A percentile compares a stretch with the other conserved stretches of the same genome.
These are phyloP conservation scores for Sprattus sprattus DNA, from an alignment of 2,113 vertebrate species.

Conservation along the genomic window DNA sequence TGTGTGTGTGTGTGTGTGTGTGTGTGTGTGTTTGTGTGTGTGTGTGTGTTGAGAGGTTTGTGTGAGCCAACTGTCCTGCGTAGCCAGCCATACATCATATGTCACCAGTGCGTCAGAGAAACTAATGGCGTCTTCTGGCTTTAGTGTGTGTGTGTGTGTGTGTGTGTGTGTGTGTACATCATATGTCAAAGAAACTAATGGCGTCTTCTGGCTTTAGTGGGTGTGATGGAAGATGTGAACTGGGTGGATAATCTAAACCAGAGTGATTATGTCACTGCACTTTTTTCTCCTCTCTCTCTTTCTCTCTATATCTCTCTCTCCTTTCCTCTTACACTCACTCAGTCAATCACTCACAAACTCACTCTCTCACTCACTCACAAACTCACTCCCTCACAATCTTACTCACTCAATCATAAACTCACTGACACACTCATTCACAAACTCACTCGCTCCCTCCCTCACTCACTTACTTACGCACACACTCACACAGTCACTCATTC, in stretches of 20 bases:
- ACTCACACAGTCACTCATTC: too few species aligned
- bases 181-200: conserved; percentile 53
- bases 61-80: conserved; percentile 29
- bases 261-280: conserved; percentile 47
- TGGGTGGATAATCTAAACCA: conserved; percentile 56
- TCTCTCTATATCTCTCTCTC: conserved; percentile 26
- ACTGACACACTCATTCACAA: too few species aligned
- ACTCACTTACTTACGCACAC: too few species aligned
- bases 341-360: too few species aligned
- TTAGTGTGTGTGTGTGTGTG: conserved; percentile 42
- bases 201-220: conserved; percentile 56
- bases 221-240: conserved; percentile 59
- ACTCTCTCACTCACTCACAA: too few species aligned
- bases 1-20: background rate
- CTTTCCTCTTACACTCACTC: background rate
- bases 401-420: too few species aligned
- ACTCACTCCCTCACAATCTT: too few species aligned
- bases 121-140: conserved; percentile 55
- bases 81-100: conserved; percentile 59
- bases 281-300: conserved; percentile 24
- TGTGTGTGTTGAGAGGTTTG: background rate
- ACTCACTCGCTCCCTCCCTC: too few species aligned
- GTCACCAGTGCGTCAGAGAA: conserved; percentile 44
- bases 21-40: conserved; percentile 8
- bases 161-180: conserved; percentile 47